Evolutionary conservation across 2,797 vertebrate genomes (phyloP).

Genomic region (Paratrypauchen microcephalus): DNA sequence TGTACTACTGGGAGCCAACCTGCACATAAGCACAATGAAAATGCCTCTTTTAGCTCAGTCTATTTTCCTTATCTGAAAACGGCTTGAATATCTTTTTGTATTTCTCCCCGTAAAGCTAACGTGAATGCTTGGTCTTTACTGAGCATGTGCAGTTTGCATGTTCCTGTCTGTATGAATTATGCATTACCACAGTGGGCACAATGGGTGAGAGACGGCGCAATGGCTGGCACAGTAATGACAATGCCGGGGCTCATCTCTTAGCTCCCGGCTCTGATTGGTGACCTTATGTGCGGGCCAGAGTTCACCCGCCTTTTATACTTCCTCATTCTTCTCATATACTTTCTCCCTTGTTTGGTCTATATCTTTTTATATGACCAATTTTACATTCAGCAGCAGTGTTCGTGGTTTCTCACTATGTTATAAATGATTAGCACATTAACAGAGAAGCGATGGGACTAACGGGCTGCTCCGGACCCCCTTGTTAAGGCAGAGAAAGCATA

Average conservation of each 20-base stretch:
- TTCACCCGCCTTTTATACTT: slow-evolving; percentile 26
- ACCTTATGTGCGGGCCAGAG: slow-evolving; percentile 48
- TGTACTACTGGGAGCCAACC: not conserved
- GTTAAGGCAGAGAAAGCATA: slow-evolving; percentile 56
- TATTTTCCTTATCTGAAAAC: not conserved
- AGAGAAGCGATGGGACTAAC: slow-evolving; percentile 51
- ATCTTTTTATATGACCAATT: slow-evolving; percentile 23
- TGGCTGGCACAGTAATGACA: slow-evolving; percentile 60
- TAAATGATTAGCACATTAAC: slow-evolving; percentile 68
- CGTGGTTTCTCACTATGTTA: slow-evolving; percentile 27
- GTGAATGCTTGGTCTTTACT: slow-evolving; percentile 28
- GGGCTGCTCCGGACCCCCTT: slow-evolving; percentile 59
- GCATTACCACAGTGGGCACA: slow-evolving; percentile 52
- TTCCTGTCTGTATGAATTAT: slow-evolving; percentile 61
- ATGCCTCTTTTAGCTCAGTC: not conserved
- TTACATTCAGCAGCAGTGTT: slow-evolving; percentile 49
- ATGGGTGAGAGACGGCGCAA: slow-evolving; percentile 45
- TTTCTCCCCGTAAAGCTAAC: slow-evolving; percentile 12
- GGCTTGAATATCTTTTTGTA: slow-evolving; percentile 19
- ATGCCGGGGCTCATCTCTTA: slow-evolving; percentile 36
- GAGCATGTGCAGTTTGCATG: slow-evolving; percentile 60
- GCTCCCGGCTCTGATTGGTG: slow-evolving; percentile 50
- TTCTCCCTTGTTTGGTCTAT: not conserved
- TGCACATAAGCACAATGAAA: not conserved
- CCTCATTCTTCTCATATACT: slow-evolving; percentile 8